Evolutionary conservation across 1,140 invertebrate genomes (phyloP), one percentile per base, ranked within the genome.

Genomic region (Trichogramma pretiosum): DNA sequence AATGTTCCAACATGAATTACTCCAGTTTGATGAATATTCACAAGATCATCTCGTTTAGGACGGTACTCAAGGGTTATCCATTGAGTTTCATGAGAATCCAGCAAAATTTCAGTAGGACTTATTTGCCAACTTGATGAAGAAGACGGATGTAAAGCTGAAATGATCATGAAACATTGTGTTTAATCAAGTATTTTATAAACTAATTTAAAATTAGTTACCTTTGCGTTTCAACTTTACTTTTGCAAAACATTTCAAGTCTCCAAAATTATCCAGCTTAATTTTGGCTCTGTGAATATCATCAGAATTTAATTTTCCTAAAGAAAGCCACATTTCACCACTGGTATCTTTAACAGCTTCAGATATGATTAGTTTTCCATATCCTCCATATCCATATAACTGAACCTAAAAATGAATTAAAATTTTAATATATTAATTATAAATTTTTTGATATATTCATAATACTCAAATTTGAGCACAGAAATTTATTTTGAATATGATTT

Each of bases 301-400:
- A 7, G 63, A 60, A 48, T 67, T 67, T 7, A 77, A 48, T 48
- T 62, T 66, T 22, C 75, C 74, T 8, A 77, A 52, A 1, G 72
- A 69, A 16, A 75, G 52, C 72, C 72, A 74, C 56, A 70, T 65
- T 59, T 70, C 72, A 23, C 65, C 69, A 18, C 60, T 65, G n/a
- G 67, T 67, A 41, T 75, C 74, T 60, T 73, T 72, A 22, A 66
- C 60, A 5, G 67, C 62, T 56, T 72, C 64, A 5, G 58, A 59
- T 33, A 76, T 66, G 45, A 73, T 66, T 3, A 74, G 53, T 58
- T 64, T 72, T 18, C 62, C 58, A 44, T 55, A 63, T 10, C 75
- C 75, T 13, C 75, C 74, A 51, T 75, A 74, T 14, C 74, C 75
- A 52, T 62, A 73, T 14, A 77, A 57, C 33, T 55, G 55, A 32